A percentile compares a stretch with the other conserved stretches of the same genome.
Conservation (phyloP, 2,113 vertebrate species). For the Leptocoma aspasia region DNA sequence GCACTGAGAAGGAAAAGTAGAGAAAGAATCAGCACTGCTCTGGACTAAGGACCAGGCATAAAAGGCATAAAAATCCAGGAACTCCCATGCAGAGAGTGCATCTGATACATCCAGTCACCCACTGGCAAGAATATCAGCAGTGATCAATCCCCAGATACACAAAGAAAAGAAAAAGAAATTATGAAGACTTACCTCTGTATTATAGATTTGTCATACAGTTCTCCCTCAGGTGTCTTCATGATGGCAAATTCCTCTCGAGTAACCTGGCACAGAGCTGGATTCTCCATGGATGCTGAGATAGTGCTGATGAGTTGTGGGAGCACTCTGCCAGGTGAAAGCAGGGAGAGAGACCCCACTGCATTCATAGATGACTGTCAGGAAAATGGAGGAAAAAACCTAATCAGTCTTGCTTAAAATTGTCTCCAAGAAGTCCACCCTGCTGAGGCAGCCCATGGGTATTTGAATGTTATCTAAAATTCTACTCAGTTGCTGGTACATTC, state of each 20-base stretch:
- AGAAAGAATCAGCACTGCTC: neutral
- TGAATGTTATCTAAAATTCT: neutral
- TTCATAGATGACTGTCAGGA: slow-evolving; percentile 81
- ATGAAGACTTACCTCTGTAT: slow-evolving; percentile 82
- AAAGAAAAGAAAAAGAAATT: neutral
- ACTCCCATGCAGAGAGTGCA: neutral
- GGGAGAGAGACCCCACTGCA: slow-evolving; percentile 83
- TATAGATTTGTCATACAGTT: slow-evolving; percentile 92
- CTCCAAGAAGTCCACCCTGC: neutral
- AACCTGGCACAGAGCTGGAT: slow-evolving; percentile 81
- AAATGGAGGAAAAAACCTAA: slow-evolving; percentile 58
- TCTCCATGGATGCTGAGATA: slow-evolving; percentile 79
- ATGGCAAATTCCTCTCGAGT: slow-evolving; percentile 91
- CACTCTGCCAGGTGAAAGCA: slow-evolving; percentile 84
- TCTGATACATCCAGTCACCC: neutral
- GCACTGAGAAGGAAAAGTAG: slow-evolving; percentile 72
- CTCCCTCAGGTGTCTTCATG: slow-evolving; percentile 88
- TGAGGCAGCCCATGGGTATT: neutral
- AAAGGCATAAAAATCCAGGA: neutral
- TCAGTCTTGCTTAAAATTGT: neutral
- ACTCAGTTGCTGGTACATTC: neutral
- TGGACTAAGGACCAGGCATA: neutral
- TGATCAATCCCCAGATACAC: neutral
- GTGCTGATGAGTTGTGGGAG: slow-evolving; percentile 84
- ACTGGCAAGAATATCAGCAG: neutral